phyloP scores from a whole-genome alignment of 2,888 invertebrate species.

The Vesta saturnalis region DNA sequence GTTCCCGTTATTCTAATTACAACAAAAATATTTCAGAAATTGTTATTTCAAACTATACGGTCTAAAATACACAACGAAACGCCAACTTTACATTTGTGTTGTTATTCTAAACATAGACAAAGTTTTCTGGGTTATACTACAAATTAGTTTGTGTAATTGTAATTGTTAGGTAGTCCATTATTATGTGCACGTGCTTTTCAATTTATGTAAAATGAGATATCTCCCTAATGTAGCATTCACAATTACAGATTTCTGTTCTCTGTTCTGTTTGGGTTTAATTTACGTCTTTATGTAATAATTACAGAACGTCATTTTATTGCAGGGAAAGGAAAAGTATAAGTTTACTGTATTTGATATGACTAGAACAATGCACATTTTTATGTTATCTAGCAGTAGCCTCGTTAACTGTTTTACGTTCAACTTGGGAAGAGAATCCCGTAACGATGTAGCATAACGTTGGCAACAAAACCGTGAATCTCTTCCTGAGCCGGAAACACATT shows the following conservation, averaged over 20 bases:
- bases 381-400: neutral
- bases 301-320: neutral
- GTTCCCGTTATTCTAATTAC: constrained; percentile 3
- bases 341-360: neutral
- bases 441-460: neutral
- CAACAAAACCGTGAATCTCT: neutral
- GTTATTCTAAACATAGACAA: constrained; percentile 27
- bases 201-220: neutral
- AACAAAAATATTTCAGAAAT: constrained; percentile 5
- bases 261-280: neutral
- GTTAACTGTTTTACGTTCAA: neutral
- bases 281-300: too few species aligned
- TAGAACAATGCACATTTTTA: neutral
- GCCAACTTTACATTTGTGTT: constrained; percentile 18
- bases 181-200: constrained; percentile 13
- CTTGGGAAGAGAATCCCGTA: neutral
- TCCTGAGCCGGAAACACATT: constrained; percentile 1
- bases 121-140: constrained; percentile 25
- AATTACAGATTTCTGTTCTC: neutral
- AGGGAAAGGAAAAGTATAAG: neutral
- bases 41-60: constrained; percentile 15
- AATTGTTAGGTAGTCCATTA: constrained; percentile 18
- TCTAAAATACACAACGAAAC: constrained; percentile 20
- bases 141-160: constrained; percentile 26
- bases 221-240: neutral